These are phyloP conservation scores for Beaufortia kweichowensis DNA, from an alignment of 2,113 vertebrate genomes.

Conservation along the genomic window DNA sequence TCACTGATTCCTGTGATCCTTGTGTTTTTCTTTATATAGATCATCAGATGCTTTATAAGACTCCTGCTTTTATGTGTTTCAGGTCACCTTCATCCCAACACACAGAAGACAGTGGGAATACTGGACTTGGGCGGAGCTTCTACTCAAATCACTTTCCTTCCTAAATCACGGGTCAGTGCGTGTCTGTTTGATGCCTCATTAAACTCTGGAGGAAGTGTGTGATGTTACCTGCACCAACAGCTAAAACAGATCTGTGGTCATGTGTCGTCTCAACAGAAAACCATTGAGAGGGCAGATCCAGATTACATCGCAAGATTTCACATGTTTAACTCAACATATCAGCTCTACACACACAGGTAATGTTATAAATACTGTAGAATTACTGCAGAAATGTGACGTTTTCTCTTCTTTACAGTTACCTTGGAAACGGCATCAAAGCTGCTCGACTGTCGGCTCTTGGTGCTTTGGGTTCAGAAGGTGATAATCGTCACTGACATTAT, in stretches of 20 bases:
- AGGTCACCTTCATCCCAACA: slow-evolving; percentile 82
- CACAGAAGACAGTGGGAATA: slow-evolving; percentile 82
- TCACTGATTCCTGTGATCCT: no score
- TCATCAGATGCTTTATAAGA: no score
- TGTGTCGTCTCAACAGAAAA: slow-evolving; percentile 71
- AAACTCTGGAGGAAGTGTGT: no score
- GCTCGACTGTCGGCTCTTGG: slow-evolving; percentile 86
- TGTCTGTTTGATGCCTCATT: no score
- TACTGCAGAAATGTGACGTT: not conserved
- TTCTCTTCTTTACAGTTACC: slow-evolving; percentile 79
- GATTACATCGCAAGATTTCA: slow-evolving; percentile 85
- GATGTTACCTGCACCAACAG: no score
- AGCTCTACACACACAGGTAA: slow-evolving; percentile 93
- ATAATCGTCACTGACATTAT: not conserved
- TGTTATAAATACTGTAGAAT: not conserved
- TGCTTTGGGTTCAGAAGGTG: slow-evolving; percentile 84
- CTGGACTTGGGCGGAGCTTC: slow-evolving; percentile 96
- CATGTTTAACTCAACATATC: slow-evolving; percentile 88
- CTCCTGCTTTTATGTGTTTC: slow-evolving; percentile 55
- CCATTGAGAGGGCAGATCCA: slow-evolving; percentile 78
- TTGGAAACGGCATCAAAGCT: slow-evolving; percentile 91
- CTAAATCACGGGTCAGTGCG: slow-evolving; percentile 79
- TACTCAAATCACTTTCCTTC: slow-evolving; percentile 95
- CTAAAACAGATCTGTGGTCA: not conserved
- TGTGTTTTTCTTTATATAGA: no score